These are phyloP conservation scores for Cantharis flavilabris DNA, from an alignment of 2,888 invertebrate genomes.

Conservation along the genomic window DNA sequence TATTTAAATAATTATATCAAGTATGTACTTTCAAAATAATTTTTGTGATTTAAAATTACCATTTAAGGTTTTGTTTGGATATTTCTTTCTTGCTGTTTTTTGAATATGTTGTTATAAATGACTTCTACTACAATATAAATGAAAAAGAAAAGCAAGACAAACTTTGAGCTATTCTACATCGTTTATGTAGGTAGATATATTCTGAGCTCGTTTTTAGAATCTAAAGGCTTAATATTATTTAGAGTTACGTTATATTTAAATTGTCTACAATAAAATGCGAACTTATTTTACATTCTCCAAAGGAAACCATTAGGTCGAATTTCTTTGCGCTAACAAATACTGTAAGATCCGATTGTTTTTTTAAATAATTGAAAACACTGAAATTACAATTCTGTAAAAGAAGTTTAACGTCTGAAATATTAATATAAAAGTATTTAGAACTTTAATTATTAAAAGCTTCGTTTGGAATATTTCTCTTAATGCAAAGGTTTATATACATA, in stretches of 20 bases:
- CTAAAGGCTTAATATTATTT: neutral
- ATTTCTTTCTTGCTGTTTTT: neutral
- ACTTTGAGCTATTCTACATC: neutral
- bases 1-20: no score
- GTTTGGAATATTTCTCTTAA: constrained; percentile 4
- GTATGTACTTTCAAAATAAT: no score
- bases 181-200: neutral
- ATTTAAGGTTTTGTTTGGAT: neutral
- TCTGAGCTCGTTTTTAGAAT: neutral
- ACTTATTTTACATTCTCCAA: neutral
- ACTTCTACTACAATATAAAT: neutral
- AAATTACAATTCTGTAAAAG: neutral
- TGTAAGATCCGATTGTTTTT: neutral
- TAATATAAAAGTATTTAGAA: neutral
- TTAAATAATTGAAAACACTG: neutral
- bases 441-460: neutral
- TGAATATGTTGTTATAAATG: neutral
- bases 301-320: neutral
- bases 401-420: neutral
- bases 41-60: neutral
- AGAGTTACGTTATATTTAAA: neutral
- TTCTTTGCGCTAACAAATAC: neutral
- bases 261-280: neutral
- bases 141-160: neutral
- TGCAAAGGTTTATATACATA: constrained; percentile 12